Conservation (phyloP, 2,888 invertebrate species). For the Cheilosia urbana region DNA sequence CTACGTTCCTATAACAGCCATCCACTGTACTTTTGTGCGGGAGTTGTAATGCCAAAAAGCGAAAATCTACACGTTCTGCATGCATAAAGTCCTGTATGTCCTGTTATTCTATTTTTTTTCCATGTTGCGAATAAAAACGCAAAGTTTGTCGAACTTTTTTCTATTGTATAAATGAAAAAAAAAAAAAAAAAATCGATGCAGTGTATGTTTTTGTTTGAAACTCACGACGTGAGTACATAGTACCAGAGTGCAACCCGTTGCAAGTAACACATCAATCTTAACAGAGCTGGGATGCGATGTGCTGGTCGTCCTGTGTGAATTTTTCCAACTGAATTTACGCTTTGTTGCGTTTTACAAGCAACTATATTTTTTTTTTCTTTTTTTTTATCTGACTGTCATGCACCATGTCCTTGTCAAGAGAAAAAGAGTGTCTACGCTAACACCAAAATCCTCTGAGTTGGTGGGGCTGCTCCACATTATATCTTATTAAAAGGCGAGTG, state of each 20-base stretch:
- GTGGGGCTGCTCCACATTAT: neutral
- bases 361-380: no score
- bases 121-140: neutral
- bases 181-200: neutral
- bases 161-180: neutral
- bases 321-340: constrained; percentile 16
- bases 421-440: neutral
- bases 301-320: constrained; percentile 4
- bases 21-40: constrained; percentile 10
- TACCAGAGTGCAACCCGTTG: neutral
- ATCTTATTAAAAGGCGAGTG: neutral
- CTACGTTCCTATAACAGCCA: neutral
- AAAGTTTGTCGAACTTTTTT: constrained; percentile 13
- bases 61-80: constrained; percentile 23
- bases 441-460: neutral
- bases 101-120: neutral
- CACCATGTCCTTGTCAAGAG: neutral
- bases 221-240: neutral
- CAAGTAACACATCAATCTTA: constrained; percentile 40
- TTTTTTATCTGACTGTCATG: neutral
- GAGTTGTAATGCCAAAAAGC: constrained; percentile 24
- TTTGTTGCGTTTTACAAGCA: constrained; percentile 1
- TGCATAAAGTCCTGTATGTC: constrained; percentile 3
- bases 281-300: neutral
- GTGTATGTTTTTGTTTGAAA: neutral